A percentile compares a stretch with the other conserved stretches of the same genome.
Conservation (phyloP, 2,888 invertebrate genomes). For the Watsonalla binaria region DNA sequence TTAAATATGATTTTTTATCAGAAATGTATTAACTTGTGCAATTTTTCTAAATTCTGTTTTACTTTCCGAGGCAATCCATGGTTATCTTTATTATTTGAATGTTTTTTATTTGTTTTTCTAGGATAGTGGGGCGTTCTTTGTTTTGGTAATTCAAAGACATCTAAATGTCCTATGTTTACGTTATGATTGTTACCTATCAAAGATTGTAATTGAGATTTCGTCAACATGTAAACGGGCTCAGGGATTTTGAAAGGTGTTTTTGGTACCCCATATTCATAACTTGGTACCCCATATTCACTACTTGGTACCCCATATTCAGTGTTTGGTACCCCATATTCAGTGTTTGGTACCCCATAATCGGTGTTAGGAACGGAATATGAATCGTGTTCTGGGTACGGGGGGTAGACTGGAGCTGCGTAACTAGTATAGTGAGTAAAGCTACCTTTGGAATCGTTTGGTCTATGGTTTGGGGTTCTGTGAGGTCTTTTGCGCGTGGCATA, state of each 20-base stretch:
- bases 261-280: slow-evolving; percentile 15
- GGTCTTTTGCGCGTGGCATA: slow-evolving; percentile 2
- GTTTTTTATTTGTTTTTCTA: slow-evolving; percentile 40
- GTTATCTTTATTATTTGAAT: slow-evolving; percentile 34
- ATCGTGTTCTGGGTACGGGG: slow-evolving; percentile 2
- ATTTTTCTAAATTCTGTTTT: slow-evolving; percentile 45
- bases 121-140: slow-evolving; percentile 32
- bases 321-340: slow-evolving; percentile 16
- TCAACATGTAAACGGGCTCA: slow-evolving; percentile 66
- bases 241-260: slow-evolving; percentile 9
- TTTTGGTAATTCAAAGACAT: slow-evolving; percentile 48
- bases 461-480: slow-evolving; percentile 5
- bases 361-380: background rate
- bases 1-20: background rate
- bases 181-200: slow-evolving; percentile 52
- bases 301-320: background rate
- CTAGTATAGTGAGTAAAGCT: slow-evolving; percentile 16
- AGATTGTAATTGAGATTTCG: slow-evolving; percentile 56
- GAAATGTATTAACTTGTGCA: slow-evolving; percentile 30
- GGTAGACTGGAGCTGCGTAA: slow-evolving; percentile 2
- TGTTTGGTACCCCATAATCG: too few relatives aligned
- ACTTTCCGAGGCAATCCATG: slow-evolving; percentile 31
- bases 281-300: too few relatives aligned
- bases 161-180: slow-evolving; percentile 60
- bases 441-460: slow-evolving; percentile 11